Evolutionary conservation across 2,113 vertebrate genomes (phyloP), one percentile per base, ranked within the genome.

Genomic region (Jaculus jaculus): DNA sequence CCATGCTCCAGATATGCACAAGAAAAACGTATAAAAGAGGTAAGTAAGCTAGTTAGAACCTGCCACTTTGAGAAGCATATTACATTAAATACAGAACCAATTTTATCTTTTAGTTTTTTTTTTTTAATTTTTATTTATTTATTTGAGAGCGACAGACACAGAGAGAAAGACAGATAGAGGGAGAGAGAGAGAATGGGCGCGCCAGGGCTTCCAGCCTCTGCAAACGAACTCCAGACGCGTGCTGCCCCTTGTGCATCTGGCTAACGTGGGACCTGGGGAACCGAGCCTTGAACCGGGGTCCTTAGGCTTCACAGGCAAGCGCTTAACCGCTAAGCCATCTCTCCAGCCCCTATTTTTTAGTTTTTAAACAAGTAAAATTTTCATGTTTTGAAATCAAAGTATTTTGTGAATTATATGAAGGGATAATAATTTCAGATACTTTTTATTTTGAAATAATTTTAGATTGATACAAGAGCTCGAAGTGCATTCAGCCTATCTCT

Each of bases 371-470:
- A 63, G 20, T 47, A 69, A 72, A 21, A 30, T 86, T 84, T 93
- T 79, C 72, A 60, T 71, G 12, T 47, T 77, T 71, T 83, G n/a
- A 72, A 92, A 71, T 91, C 16, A 69, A 66, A 82, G 65, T 34
- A 71, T 34, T 39, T n/a, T 37, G 54, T 51, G 7, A 42, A 30
- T 18, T 5, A 17, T 74, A 17, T 91, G 34, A 75, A 39, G 17
- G 10, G 32, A 90, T 63, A 87, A 30, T 7, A 18, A 77, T 73
- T 85, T 87, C 66, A 58, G 37, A 37, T 20, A 32, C 1, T 66
- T 84, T 71, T 84, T 15, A 34, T 86, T 91, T 91, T 86, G n/a
- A 11, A 60, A 92, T 89, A 73, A 75, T 90, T 69, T 94, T 81
- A 88, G 28, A 77, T 80, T 71, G 47, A n/a, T 58, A 34, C 13